Conservation (phyloP, 2,797 vertebrate genomes). For the Glossophaga mutica region DNA sequence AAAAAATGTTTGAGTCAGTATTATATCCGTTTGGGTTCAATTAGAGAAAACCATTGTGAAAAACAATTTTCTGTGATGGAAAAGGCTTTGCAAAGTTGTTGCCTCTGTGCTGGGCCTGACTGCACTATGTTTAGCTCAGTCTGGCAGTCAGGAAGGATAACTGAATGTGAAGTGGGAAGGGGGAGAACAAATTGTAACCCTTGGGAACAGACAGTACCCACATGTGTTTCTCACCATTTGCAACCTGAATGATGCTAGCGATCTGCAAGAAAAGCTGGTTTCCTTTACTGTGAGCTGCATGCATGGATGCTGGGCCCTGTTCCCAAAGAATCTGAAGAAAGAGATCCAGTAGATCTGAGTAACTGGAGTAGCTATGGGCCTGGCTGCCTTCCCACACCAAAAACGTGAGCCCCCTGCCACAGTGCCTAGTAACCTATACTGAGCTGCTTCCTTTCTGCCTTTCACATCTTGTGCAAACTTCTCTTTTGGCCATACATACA, state of each 20-base stretch:
- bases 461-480: neutral
- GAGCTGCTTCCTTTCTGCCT: neutral
- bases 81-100: neutral
- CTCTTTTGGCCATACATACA: neutral
- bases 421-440: neutral
- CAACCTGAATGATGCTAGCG: neutral
- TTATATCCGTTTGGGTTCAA: neutral
- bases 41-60: neutral
- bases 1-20: neutral
- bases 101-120: neutral
- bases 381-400: neutral
- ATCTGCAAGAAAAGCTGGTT: neutral
- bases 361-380: neutral
- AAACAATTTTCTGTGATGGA: neutral
- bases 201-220: neutral
- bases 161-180: neutral
- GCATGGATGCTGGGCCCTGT: neutral
- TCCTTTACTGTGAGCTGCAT: neutral
- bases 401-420: neutral
- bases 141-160: neutral
- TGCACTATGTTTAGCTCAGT: neutral
- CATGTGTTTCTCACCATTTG: neutral
- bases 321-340: neutral
- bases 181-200: neutral
- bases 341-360: neutral